Percentiles rank a stretch among this genome's conserved stretches.
Evolutionary conservation across 2,113 vertebrate genomes (phyloP).

Genomic region (Lepus europaeus): DNA sequence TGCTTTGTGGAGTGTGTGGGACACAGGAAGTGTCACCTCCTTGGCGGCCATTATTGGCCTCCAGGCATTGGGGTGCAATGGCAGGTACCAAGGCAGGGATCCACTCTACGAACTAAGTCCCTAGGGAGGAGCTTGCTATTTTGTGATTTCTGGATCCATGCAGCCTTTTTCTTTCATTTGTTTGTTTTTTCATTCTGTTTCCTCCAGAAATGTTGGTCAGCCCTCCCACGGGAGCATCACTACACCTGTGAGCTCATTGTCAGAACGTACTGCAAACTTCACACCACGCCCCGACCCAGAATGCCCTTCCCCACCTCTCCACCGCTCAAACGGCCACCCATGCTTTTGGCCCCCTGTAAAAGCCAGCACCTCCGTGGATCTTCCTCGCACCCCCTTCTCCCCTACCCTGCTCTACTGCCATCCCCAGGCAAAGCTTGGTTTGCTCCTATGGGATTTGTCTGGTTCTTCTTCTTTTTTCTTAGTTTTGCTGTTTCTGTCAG

Average conservation of each 20-base stretch:
- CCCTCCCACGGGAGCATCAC: accelerated
- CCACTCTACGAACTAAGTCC: not conserved
- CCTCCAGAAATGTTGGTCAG: not conserved
- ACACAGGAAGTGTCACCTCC: not conserved
- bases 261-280: not conserved
- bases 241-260: not conserved
- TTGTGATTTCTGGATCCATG: not conserved
- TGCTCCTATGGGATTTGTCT: not conserved
- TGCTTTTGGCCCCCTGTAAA: not conserved
- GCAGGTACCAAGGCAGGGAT: not conserved
- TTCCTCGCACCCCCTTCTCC: not conserved
- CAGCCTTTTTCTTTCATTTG: not conserved
- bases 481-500: not conserved
- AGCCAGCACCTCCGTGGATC: not conserved
- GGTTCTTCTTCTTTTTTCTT: too few relatives aligned
- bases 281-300: not conserved
- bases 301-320: not conserved
- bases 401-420: accelerated
- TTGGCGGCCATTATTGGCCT: not conserved
- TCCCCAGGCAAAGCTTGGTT: not conserved
- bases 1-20: accelerated
- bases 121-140: too few relatives aligned
- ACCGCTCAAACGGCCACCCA: not conserved
- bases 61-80: too few relatives aligned
- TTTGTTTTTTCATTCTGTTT: not conserved